Percentiles rank a stretch among this genome's conserved stretches.
Conservation (phyloP, 1,140 invertebrate species). For the Sarcophaga bullata region DNA sequence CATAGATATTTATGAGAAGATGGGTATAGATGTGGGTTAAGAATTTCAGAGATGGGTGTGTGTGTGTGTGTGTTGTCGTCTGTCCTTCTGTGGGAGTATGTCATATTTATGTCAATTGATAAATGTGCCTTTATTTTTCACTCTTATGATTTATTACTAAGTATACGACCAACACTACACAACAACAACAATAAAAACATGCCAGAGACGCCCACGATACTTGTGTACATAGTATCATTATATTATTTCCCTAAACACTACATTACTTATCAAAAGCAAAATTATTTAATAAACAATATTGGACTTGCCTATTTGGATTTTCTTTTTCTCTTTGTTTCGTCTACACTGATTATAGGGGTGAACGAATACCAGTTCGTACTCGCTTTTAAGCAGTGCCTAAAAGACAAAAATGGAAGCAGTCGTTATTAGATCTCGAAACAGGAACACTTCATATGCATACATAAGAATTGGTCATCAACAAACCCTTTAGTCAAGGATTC, state of each 20-base stretch:
- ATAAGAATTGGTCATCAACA: too few species aligned
- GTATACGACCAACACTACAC: constrained; percentile 27
- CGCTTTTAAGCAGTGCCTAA: too few species aligned
- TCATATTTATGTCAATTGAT: constrained; percentile 38
- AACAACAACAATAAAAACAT: not conserved
- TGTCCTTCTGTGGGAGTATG: not conserved
- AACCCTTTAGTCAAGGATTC: too few species aligned
- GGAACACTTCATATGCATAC: too few species aligned
- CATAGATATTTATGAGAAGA: too few species aligned
- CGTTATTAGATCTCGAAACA: too few species aligned
- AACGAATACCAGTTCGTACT: too few species aligned
- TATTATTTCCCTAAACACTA: not conserved
- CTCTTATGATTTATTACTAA: constrained; percentile 41
- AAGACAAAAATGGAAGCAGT: too few species aligned
- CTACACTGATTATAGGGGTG: too few species aligned
- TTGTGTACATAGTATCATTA: not conserved
- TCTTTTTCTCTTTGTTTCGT: too few species aligned
- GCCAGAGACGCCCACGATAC: not conserved
- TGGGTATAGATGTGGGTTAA: too few species aligned
- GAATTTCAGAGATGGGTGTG: not conserved
- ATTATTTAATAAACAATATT: constrained; percentile 30
- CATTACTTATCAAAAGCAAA: not conserved
- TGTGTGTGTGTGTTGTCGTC: constrained; percentile 8
- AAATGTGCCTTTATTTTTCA: constrained; percentile 36
- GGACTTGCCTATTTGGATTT: not conserved